These are phyloP conservation scores for Leptobrachium leishanense DNA, from an alignment of 2,113 vertebrate species.

Conservation along the genomic window DNA sequence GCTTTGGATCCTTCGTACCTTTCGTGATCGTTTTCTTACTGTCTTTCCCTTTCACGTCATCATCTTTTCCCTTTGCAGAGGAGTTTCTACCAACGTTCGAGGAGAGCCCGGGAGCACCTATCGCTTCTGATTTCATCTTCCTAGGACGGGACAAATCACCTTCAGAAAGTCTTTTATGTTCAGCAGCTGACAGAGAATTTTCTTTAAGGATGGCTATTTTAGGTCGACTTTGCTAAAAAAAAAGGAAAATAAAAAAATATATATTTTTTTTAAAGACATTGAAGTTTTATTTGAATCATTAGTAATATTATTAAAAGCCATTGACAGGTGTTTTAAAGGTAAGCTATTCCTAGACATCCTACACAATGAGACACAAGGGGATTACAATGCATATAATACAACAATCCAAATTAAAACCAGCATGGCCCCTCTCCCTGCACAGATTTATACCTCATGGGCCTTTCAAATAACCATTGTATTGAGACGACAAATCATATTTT, in stretches of 20 bases:
- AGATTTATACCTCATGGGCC: too few relatives aligned
- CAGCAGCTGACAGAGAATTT: conserved; percentile 61
- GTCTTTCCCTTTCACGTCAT: conserved; percentile 75
- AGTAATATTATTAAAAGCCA: too few relatives aligned
- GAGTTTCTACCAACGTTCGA: conserved; percentile 65
- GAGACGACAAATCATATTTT: too few relatives aligned
- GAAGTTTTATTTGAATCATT: too few relatives aligned
- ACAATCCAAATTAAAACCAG: too few relatives aligned
- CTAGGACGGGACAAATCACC: conserved; percentile 59
- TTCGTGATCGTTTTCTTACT: conserved; percentile 69
- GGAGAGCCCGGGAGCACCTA: conserved; percentile 76
- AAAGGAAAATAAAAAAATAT: neutral
- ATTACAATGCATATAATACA: too few relatives aligned
- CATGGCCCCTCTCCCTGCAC: too few relatives aligned
- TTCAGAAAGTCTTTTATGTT: conserved; percentile 57
- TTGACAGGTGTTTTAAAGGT: too few relatives aligned
- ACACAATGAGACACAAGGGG: too few relatives aligned
- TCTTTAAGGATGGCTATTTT: conserved; percentile 57
- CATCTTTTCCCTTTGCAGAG: conserved; percentile 73
- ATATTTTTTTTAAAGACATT: too few relatives aligned
- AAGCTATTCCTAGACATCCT: too few relatives aligned
- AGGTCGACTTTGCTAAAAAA: conserved; percentile 65
- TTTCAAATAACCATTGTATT: too few relatives aligned
- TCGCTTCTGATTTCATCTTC: conserved; percentile 95
- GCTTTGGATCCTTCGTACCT: conserved; percentile 69